phyloP scores from a whole-genome alignment of 37 sponge, comb jelly and placozoan species.

The Halichondria panicea region DNA sequence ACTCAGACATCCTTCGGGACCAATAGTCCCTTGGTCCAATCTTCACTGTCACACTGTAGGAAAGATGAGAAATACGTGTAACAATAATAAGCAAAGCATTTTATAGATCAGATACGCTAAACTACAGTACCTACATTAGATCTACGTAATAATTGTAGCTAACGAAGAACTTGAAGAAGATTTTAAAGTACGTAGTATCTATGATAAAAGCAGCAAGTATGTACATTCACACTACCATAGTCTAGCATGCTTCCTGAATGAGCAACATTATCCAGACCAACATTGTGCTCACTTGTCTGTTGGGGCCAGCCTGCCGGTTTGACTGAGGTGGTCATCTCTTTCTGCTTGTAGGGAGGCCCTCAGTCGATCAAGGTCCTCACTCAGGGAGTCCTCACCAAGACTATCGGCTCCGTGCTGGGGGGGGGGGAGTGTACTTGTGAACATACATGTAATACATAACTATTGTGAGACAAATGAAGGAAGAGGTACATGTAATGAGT shows the following conservation, averaged over 20 bases:
- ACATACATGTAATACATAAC: no score
- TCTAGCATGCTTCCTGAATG: background rate
- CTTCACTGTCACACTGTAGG: slow-evolving; percentile 42
- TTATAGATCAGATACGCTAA: no score
- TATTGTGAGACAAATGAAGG: background rate
- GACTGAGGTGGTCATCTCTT: slow-evolving; percentile 33
- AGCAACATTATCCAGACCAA: background rate
- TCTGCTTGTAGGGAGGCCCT: slow-evolving; percentile 56
- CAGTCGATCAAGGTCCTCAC: slow-evolving; percentile 48
- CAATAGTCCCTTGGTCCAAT: slow-evolving; percentile 73
- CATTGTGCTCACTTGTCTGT: slow-evolving; percentile 20
- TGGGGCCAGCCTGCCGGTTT: slow-evolving; percentile 19
- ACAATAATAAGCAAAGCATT: no score
- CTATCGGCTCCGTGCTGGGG: slow-evolving; percentile 32
- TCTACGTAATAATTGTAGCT: no score
- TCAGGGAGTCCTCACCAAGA: slow-evolving; percentile 50
- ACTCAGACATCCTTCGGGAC: slow-evolving; percentile 74
- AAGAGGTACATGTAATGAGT: background rate
- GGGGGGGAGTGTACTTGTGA: background rate
- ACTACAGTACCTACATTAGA: no score
- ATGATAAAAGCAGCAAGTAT: background rate
- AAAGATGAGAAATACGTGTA: background rate
- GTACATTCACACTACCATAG: background rate
- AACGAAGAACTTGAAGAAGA: background rate
- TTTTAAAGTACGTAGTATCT: background rate